Percentiles rank a stretch among this genome's conserved stretches.
phyloP scores from a whole-genome alignment of 2,797 vertebrate genomes.

The Hydrolagus colliei region DNA sequence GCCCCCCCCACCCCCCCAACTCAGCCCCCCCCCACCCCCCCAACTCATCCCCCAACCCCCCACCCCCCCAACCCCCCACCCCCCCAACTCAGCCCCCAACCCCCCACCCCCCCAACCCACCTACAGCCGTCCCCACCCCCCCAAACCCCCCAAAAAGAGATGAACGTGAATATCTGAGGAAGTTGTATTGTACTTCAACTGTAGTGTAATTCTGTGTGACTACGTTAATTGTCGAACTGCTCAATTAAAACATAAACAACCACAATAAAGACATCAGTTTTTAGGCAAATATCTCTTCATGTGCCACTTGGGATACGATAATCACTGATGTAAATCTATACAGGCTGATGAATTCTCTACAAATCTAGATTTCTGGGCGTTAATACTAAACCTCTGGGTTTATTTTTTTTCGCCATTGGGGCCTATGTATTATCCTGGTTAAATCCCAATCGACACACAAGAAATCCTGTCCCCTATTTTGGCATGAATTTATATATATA shows the following conservation, averaged over 20 bases:
- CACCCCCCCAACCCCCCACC: no score
- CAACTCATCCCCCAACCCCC: no score
- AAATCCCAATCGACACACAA: slow-evolving; percentile 59
- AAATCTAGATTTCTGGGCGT: slow-evolving; percentile 94
- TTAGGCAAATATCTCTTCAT: slow-evolving; percentile 80
- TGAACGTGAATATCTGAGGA: neutral
- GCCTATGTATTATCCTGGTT: slow-evolving; percentile 76
- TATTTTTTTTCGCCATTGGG: slow-evolving; percentile 74
- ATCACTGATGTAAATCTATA: slow-evolving; percentile 93
- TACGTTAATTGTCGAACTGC: slow-evolving; percentile 77
- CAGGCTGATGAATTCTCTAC: slow-evolving; percentile 81
- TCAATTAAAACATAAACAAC: slow-evolving; percentile 98
- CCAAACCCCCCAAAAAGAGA: neutral
- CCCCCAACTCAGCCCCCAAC: no score
- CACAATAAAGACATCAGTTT: slow-evolving; percentile 96
- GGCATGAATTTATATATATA: neutral
- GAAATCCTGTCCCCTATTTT: slow-evolving; percentile 6
- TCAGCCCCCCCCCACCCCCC: no score
- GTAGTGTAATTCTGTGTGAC: slow-evolving; percentile 52
- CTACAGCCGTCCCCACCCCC: no score
- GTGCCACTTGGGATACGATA: slow-evolving; percentile 93
- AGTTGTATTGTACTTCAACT: neutral
- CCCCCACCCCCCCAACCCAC: no score
- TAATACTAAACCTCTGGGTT: slow-evolving; percentile 77
- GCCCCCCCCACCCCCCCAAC: no score